Conservation (phyloP, 2,888 invertebrate genomes). For the Morpho helenor region DNA sequence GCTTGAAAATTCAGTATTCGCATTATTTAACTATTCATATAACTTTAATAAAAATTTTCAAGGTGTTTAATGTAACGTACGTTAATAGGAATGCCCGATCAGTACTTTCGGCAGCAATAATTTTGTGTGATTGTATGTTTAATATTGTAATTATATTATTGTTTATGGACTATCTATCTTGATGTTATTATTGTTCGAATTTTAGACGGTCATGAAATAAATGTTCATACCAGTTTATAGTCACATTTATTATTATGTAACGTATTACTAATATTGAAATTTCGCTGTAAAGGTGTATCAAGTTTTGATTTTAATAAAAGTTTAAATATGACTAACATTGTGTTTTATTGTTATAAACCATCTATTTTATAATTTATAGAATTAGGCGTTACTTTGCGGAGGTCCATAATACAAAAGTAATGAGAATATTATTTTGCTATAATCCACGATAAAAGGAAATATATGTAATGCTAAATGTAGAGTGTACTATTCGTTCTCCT, state of each 20-base stretch:
- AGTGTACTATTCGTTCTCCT: no score
- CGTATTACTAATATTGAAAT: slow-evolving; percentile 57
- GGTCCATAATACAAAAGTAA: no score
- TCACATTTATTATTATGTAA: slow-evolving; percentile 76
- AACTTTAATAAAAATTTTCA: slow-evolving; percentile 26
- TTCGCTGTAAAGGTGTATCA: slow-evolving; percentile 71
- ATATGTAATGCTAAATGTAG: no score
- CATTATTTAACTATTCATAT: slow-evolving; percentile 9
- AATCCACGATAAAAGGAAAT: no score
- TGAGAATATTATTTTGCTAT: no score
- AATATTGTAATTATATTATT: slow-evolving; percentile 19
- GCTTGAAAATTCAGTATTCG: slow-evolving; percentile 21
- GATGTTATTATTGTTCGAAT: slow-evolving; percentile 21
- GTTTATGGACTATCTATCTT: slow-evolving; percentile 5
- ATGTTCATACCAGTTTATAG: slow-evolving; percentile 50
- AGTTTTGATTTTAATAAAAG: slow-evolving; percentile 71
- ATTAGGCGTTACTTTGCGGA: no score
- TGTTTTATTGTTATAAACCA: slow-evolving; percentile 36
- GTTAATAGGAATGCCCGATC: slow-evolving; percentile 4
- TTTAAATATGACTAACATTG: slow-evolving; percentile 42
- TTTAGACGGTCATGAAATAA: slow-evolving; percentile 7
- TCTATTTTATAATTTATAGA: no score
- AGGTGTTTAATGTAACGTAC: slow-evolving; percentile 11
- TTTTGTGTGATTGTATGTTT: slow-evolving; percentile 16
- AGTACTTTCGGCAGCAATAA: slow-evolving; percentile 25